phyloP scores from a whole-genome alignment of 2,113 vertebrate species.

The Rhagologus leucostigma region DNA sequence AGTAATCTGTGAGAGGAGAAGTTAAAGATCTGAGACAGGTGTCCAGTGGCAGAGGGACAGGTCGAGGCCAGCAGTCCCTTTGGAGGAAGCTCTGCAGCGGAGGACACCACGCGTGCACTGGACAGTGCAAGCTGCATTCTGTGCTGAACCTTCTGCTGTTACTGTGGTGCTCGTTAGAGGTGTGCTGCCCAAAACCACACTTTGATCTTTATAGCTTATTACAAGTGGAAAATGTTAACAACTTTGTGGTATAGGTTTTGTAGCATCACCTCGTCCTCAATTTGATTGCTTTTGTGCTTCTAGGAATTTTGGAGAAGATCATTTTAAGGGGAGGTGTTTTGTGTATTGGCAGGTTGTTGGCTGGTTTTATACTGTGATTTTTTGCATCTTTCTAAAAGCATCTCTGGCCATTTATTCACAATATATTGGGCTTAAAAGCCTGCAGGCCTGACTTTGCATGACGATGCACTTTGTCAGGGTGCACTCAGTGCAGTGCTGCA shows the following conservation, averaged over 20 bases:
- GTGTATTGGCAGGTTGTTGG: neutral
- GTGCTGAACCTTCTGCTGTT: neutral
- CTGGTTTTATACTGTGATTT: neutral
- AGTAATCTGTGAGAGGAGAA: neutral
- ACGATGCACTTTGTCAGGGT: neutral
- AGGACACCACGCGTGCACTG: accelerated
- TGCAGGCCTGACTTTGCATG: neutral
- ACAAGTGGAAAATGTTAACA: neutral
- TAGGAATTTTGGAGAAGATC: neutral
- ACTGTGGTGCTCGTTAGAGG: neutral
- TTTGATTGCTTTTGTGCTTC: neutral
- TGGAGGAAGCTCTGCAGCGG: neutral
- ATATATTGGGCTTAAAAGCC: neutral
- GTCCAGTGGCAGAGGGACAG: neutral
- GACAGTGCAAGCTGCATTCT: neutral
- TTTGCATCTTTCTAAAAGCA: neutral
- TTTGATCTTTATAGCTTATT: neutral
- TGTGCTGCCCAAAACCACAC: neutral
- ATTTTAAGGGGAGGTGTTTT: neutral
- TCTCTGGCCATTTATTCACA: neutral
- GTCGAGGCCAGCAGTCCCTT: neutral
- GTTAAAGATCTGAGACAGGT: neutral
- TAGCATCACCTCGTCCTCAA: neutral
- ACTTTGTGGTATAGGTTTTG: neutral
- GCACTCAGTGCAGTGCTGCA: neutral